Base-by-base conservation (phyloP, 2,113 vertebrate species). In the Poeciliopsis prolifica region DNA sequence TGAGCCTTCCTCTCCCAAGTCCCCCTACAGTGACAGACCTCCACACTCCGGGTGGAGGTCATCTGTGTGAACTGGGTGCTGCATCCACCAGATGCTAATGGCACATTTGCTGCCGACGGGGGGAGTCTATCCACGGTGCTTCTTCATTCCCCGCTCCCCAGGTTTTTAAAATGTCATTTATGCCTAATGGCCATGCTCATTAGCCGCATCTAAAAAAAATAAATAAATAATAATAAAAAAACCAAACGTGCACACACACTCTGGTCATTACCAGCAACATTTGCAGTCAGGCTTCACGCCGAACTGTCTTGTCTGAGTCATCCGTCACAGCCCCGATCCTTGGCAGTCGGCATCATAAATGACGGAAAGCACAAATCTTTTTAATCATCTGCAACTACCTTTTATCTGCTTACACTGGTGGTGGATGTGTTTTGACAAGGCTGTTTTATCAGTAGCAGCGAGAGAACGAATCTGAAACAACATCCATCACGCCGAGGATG, bases 111-210 rank as follows among this genome's bases (percentile, higher is more conserved):
- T 78, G 79, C 77, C 71, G 71, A 68, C 70, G 80, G 72, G 35
- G 82, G 82, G 70, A 74, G 69, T 78, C 80, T 69, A 74, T 83
- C 71, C 68, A 33, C 28, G 71, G 65, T 70, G 71, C 85, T 87
- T 75, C 79, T 86, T 87, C 78, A 89, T 76, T 80, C 78, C 73
- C 33, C 31, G 81, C 88, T 88, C 86, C 70, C 71, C 78, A 78
- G 87, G 86, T 88, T 92, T 92, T 90, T 92, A 90, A 92, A 93
- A 90, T 70, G 86, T 85, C 80, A 90, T 94, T 93, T 92, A 91
- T 86, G 89, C 80, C 85, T 94, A 93, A 94, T 94, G 90, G 91
- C 66, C 63, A 48, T 78, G 75, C 91, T 94, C 94, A 93, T 95
- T 94, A 94, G 83, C 85, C 77, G 87, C 78, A 74, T 88, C 86